Evolutionary conservation across 2,888 invertebrate genomes (phyloP), one percentile per base, ranked within the genome.

Genomic region (Pardosa pseudoannulata): DNA sequence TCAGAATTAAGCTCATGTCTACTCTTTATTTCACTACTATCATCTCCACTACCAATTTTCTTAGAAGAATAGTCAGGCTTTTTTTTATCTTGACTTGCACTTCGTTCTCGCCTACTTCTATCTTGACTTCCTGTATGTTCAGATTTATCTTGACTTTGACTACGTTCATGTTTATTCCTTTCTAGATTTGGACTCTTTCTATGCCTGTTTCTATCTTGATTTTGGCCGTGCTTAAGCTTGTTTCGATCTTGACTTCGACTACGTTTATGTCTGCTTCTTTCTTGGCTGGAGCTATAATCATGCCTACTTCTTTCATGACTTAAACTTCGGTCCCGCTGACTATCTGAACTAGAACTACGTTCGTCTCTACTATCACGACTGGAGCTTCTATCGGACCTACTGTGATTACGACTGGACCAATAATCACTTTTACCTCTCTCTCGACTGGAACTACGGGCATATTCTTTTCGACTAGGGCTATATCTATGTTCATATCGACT

Each of bases 381-480:
- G 28, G 73, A 19, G 23, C 67, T 68, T 0, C 16, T 16, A 7
- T 65, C 29, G 13, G 64, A 65, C 41, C 5, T 5, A 5, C 16
- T 46, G 2, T 46, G 2, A 2, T 16, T 68, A 11, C 31, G 50
- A 46, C 31, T 67, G 16, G 41, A 46, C 16, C 13, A 46, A 16
- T 5, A 46, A 16, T 46, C 16, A 46, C 16, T 78, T n/a, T 68
- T 32, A n/a, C 39, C 65, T 11, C 68, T 67, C 0, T 68, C 50
- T 7, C 65, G 62, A 62, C 78, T 79, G 1, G 2, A 23, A 56
- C 29, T 56, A 16, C 19, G 56, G 1, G 36, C 70, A n/a, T 27
- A 56, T 31, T 39, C 56, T 6, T n/a, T 13, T 7, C 36, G 5
- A 19, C 36, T 27, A 7, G 11, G 28, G 36, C 23, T 56, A 2